phyloP scores from a whole-genome alignment of 2,113 vertebrate species.

The Ctenodactylus gundi region DNA sequence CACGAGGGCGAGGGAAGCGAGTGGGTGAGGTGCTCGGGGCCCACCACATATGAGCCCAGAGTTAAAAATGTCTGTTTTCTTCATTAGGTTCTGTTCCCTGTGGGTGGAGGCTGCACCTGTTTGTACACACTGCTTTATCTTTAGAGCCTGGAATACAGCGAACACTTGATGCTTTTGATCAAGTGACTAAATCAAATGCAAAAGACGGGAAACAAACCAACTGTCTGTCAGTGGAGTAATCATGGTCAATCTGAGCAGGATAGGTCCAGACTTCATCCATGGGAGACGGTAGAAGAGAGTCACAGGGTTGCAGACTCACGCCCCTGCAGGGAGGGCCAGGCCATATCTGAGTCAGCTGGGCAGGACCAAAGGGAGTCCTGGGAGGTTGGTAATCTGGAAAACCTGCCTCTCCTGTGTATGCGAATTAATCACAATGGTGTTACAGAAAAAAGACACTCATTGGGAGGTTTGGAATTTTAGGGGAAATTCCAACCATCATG shows the following conservation, averaged over 20 bases:
- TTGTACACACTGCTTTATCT: rapidly evolving
- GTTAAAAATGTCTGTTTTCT: neutral
- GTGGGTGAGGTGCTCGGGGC: rapidly evolving
- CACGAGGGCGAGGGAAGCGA: rapidly evolving
- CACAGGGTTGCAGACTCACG: neutral
- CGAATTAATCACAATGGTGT: neutral
- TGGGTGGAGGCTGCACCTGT: neutral
- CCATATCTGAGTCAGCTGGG: neutral
- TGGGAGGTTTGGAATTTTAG: neutral
- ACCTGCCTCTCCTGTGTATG: neutral
- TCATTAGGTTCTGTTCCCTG: neutral
- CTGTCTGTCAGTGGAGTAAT: neutral
- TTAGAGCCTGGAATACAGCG: neutral
- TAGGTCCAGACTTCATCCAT: too few relatives aligned
- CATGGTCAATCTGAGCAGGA: neutral
- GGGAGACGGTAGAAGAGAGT: too few relatives aligned
- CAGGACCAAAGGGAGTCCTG: neutral
- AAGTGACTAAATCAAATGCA: neutral
- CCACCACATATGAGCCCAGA: neutral
- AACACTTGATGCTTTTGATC: neutral
- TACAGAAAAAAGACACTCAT: neutral
- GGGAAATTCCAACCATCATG: neutral
- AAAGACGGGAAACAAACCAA: neutral
- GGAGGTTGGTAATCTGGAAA: neutral
- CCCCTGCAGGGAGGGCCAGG: neutral